These are phyloP conservation scores for Pogonomyrmex barbatus DNA, from an alignment of 1,140 invertebrate species.

Conservation along the genomic window DNA sequence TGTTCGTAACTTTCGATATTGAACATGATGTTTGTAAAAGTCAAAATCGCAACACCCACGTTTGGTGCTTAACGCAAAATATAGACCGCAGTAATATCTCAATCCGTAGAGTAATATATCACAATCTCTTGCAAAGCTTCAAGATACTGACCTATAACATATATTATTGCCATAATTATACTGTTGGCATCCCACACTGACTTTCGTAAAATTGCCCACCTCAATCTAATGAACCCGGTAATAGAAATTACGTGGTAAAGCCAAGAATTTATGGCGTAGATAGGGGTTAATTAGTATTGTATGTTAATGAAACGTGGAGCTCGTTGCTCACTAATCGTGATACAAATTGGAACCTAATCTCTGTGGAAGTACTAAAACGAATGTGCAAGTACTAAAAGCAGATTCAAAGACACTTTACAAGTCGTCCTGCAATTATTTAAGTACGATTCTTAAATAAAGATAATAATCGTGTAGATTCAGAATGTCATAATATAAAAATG, in stretches of 20 bases:
- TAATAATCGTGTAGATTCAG: neutral
- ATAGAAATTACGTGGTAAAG: slow-evolving; percentile 49
- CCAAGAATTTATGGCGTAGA: slow-evolving; percentile 40
- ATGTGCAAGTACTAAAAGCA: neutral
- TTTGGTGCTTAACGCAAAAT: slow-evolving; percentile 17
- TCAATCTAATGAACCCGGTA: slow-evolving; percentile 18
- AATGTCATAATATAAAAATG: neutral
- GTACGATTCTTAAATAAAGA: neutral
- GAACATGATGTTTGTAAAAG: slow-evolving; percentile 49
- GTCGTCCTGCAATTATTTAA: neutral
- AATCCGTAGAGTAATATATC: slow-evolving; percentile 50
- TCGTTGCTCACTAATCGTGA: neutral
- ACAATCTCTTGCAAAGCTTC: slow-evolving; percentile 49
- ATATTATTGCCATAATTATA: slow-evolving; percentile 50
- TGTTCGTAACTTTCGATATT: neutral
- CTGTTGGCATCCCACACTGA: slow-evolving; percentile 37
- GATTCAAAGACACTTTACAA: neutral
- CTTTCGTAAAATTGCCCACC: slow-evolving; percentile 24
- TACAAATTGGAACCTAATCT: slow-evolving; percentile 7
- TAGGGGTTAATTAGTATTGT: slow-evolving; percentile 39
- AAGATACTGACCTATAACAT: slow-evolving; percentile 28
- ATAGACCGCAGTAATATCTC: slow-evolving; percentile 41
- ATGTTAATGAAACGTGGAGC: slow-evolving; percentile 13
- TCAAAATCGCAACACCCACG: slow-evolving; percentile 32
- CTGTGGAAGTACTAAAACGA: neutral